Base-by-base conservation (phyloP, 2,888 invertebrate genomes). In the Exephanes ischioxanthus region DNA sequence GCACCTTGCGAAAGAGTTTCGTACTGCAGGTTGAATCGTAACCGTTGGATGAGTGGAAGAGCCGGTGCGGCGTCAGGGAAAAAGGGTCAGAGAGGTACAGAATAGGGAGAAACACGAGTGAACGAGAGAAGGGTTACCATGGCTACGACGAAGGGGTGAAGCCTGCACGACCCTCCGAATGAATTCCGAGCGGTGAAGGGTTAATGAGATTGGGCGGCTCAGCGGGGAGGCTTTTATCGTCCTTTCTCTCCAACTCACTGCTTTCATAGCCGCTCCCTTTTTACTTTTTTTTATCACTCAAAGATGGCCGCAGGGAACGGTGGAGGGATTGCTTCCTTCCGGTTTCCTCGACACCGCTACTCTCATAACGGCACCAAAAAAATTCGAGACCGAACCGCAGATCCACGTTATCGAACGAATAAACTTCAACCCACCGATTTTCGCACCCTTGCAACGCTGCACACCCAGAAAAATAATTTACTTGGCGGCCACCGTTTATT, bases 161-260 rank as follows among this genome's bases (percentile, higher is more conserved):
- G 85, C 72, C 58, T 67, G 58, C 86, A 88, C 89, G 85, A 88
- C 86, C 90, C 91, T 81, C 87, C 86, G 88, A 87, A 87, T 83
- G 89, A 90, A 91, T 89, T 89, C 88, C 86, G 80, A 70, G 76
- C 80, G 82, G 87, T 89, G 90, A 92, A 90, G 92, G 91, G 92
- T 92, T 92, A 92, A 92, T 91, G 91, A 91, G 91, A 91, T 92
- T 91, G 91, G 91, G 63, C 48, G 45, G 76, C 63, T 72, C 66
- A 51, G 26, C 55, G 76, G 86, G 83, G 84, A 80, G 84, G 83
- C 41, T 70, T 88, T 45, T 70, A 58, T 81, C 63, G 16, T 22
- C 45, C 51, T 68, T 78, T 75, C 75, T 58, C 70, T 76, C 80
- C 30, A 22, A 37, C 67, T 53, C 75, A 48, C 61, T 72, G 45